Conservation (phyloP, 2,113 vertebrate species). For the Oriolus oriolus region DNA sequence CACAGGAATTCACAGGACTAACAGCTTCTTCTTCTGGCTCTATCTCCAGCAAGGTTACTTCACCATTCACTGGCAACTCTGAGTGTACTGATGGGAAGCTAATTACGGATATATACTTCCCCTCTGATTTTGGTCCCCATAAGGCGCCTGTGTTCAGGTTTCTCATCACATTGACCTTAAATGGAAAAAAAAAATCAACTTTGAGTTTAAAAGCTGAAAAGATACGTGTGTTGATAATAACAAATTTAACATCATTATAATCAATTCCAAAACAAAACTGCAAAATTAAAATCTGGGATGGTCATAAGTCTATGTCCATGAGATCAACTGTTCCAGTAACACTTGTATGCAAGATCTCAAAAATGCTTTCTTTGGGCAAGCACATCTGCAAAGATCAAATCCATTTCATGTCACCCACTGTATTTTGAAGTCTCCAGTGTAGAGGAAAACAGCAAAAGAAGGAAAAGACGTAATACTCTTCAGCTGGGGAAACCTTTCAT, state of each 20-base stretch:
- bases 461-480: neutral
- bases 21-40: neutral
- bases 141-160: neutral
- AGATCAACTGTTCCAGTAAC: neutral
- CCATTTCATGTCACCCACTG: neutral
- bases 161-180: conserved; percentile 66
- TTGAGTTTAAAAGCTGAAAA: neutral
- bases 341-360: neutral
- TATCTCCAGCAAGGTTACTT: neutral
- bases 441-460: neutral
- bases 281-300: neutral
- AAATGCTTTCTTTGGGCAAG: neutral
- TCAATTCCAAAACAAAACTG: neutral
- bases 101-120: neutral
- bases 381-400: neutral
- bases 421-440: neutral
- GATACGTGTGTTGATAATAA: neutral
- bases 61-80: neutral
- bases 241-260: neutral
- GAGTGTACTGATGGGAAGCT: neutral
- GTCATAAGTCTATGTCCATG: neutral
- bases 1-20: neutral
- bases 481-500: neutral
- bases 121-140: conserved; percentile 38
- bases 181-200: neutral